Evolutionary conservation across 2,113 vertebrate species (phyloP), one percentile per base, ranked within the genome.

Genomic region (Nettapus auritus): DNA sequence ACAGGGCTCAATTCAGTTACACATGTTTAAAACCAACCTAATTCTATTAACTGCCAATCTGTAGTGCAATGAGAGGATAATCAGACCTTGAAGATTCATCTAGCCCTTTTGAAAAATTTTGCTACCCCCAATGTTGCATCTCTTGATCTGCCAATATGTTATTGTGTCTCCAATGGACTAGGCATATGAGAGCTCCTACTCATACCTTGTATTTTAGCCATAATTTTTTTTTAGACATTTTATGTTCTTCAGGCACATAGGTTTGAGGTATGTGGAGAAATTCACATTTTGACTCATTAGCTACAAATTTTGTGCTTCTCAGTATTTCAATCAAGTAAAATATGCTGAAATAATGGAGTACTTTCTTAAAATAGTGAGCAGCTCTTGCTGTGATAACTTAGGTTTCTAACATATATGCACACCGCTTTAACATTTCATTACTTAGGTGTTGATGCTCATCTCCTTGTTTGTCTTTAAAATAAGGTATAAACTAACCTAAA

Each of bases 41-140:
- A 93, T 91, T 86, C 53, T 69, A 88, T 95, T 96, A 96, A 18
- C 69, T 93, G 70, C 73, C 90, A 79, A 76, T 90, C 78, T 93
- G 80, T 53, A 57, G 57, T 71, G 68, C 86, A 94, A 44, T 40
- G 57, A 85, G 77, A 90, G 50, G 44, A 57, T 93, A 90, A 90
- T 93, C 77, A 94, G 86, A 59, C 77, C 36, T 56, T 84, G 62
- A 73, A 85, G 57, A 82, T 86, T 78, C 38, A 57, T 94, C 74
- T 82, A 76, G 25, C 16, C 44, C 55, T 71, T 78, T 71, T 40
- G 52, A 91, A 88, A 97, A 82, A 57, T 73, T 52, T 94, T 82
- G 28, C n/a, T 73, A 19, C 4, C 23, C 12, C 3, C 31, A 17
- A 53, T 46, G 26, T 64, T 92, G 26, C 5, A 6, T 62, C 46